Conservation (phyloP, 2,888 invertebrate species). For the Thereva unica region DNA sequence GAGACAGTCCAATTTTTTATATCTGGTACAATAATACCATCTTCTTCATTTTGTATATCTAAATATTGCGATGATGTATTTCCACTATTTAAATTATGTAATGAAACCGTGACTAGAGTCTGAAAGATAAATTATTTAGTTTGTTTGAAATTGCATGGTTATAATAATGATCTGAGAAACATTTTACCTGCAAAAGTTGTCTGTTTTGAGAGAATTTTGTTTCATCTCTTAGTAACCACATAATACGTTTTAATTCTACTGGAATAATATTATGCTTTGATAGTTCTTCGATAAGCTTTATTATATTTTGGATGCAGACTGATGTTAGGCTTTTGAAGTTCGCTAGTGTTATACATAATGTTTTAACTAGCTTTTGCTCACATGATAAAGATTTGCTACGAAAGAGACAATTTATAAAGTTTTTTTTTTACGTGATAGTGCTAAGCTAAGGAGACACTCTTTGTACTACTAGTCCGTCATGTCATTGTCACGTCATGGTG, state of each 20-base stretch:
- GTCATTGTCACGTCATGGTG: too few species aligned
- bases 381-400: constrained; percentile 63
- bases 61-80: constrained; percentile 61
- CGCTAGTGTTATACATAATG: constrained; percentile 58
- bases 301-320: constrained; percentile 60
- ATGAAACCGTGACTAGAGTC: constrained; percentile 53
- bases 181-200: constrained; percentile 53
- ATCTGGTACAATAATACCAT: constrained; percentile 62
- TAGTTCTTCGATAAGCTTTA: constrained; percentile 62
- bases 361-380: constrained; percentile 59
- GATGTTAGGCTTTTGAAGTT: constrained; percentile 56
- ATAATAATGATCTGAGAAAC: neutral
- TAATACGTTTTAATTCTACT: constrained; percentile 63
- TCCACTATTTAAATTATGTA: constrained; percentile 52
- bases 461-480: too few species aligned
- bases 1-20: constrained; percentile 64
- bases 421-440: too few species aligned
- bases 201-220: constrained; percentile 52
- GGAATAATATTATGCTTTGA: constrained; percentile 64
- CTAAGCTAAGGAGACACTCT: too few species aligned
- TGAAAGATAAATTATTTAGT: constrained; percentile 40
- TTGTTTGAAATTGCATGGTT: neutral
- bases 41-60: constrained; percentile 58
- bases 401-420: constrained; percentile 1
- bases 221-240: constrained; percentile 54